Base-by-base conservation (phyloP, 2,113 vertebrate species). In the Cnemophilus loriae region DNA sequence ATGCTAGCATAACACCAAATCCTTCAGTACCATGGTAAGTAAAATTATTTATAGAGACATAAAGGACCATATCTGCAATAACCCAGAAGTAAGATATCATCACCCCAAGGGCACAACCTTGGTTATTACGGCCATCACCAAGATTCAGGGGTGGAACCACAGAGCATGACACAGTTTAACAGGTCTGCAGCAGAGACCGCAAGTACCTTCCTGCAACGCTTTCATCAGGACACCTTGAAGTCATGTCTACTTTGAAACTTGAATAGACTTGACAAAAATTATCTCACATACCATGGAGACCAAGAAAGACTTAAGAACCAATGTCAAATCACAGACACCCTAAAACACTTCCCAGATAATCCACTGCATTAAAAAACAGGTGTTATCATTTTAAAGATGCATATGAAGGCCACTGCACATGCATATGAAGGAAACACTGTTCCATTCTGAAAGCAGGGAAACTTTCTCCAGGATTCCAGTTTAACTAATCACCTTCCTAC, bases 31-130 rank as follows among this genome's bases (percentile, higher is more conserved):
- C 23, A 41, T 1, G 2, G 5, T 24, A 78, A 61, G 19, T 10
- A 20, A 16, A 47, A 35, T 46, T 79, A 50, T 19, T 75, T 42
- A 30, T 16, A 59, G 7, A 75, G 6, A 82, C 11, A 18, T 6
- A 61, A 22, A 20, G 22, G 11, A n/a, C 8, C 23, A 82, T 15
- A 22, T 79, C 56, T 50, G 26, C 78, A 82, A 78, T 39, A 70
- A 74, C 17, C 8, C n/a, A 44, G 16, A 81, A 63, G 13, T 37
- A 63, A 64, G 91, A 60, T 27, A 67, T 4, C 11, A 5, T 16
- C 49, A 59, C 13, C 10, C 21, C 0, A 0, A 69, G 55, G 9
- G 0, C 49, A n/a, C 11, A 59, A 60, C 24, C 71, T 57, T 64
- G 32, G 52, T 32, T 44, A 49, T 26, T 27, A 10, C 0, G 0